Base-by-base conservation (phyloP, 2,888 invertebrate genomes). In the Tinea semifulvella region DNA sequence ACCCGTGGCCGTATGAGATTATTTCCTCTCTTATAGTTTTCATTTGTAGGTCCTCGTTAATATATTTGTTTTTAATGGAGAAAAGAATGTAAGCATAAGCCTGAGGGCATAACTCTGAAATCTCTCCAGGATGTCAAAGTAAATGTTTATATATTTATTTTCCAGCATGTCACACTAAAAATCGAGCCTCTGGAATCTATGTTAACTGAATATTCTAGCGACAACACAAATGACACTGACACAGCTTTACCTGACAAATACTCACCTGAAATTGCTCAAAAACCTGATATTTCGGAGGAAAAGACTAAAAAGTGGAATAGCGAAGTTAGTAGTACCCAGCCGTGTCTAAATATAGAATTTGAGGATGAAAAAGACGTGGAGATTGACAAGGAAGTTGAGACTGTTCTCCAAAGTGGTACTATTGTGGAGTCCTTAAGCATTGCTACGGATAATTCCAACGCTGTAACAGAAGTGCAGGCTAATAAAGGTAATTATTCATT, bases 341-440 rank as follows among this genome's bases (percentile, higher is more conserved):
- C 77, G 1, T 73, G 71, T 48, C 55, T 77, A 4, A 70, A 72
- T 47, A 49, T 53, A 1, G 62, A 65, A 43, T 38, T 47, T 20
- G 65, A 70, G 2, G 66, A 73, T 14, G 74, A 77, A 36, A 73
- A 71, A 47, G 74, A 73, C 18, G 59, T 74, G 43, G 80, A 80
- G 50, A 80, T 80, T 49, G 80, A 82, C 47, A 80, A 79, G 47
- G 81, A 80, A 56, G 76, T 81, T 1, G 81, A 82, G 52, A 77
- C 70, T 0, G 81, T 80, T 0, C 47, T 82, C 42, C 79, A 82
- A 51, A 79, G 80, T 50, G 80, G 80, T 11, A 77, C 79, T 2
- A 73, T 74, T 43, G 79, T 81, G 7, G 81, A 81, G 50, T 74
- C 77, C 0, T 54, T 81, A 47, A 80, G 71, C 51, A 73, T 77